A percentile compares a stretch with the other conserved stretches of the same genome.
These are phyloP conservation scores for Andrena trimmerana DNA, from an alignment of 2,888 invertebrate genomes.

Conservation along the genomic window DNA sequence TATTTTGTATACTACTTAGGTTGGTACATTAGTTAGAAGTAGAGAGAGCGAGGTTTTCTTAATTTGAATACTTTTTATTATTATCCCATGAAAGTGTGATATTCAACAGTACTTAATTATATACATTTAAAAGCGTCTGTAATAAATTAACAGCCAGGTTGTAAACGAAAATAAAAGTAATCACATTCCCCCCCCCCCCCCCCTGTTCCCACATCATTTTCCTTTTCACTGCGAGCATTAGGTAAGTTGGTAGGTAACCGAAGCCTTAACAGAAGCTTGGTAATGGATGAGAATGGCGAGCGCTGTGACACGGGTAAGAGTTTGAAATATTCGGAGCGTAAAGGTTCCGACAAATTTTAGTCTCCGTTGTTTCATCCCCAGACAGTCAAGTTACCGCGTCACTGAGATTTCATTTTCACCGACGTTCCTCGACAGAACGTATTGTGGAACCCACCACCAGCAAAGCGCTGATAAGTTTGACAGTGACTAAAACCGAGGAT, in stretches of 20 bases:
- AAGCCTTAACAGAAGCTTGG: slow-evolving; percentile 44
- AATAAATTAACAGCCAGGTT: too few relatives aligned
- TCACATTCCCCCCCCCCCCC: not conserved
- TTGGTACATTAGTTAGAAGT: too few relatives aligned
- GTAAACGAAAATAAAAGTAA: not conserved
- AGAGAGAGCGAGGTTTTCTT: too few relatives aligned
- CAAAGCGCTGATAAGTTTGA: not conserved
- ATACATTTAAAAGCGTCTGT: too few relatives aligned
- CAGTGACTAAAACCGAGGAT: not conserved
- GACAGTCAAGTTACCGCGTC: slow-evolving; percentile 29
- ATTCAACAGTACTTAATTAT: too few relatives aligned
- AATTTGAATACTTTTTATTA: too few relatives aligned
- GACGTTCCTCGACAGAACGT: not conserved
- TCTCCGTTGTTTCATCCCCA: slow-evolving; percentile 27
- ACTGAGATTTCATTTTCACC: slow-evolving; percentile 48
- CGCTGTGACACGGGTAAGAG: slow-evolving; percentile 55
- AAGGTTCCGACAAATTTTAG: slow-evolving; percentile 68
- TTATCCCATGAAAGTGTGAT: too few relatives aligned
- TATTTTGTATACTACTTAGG: too few relatives aligned
- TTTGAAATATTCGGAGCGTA: slow-evolving; percentile 71
- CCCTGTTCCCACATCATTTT: not conserved
- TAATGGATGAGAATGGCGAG: slow-evolving; percentile 64
- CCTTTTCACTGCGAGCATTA: slow-evolving; percentile 22
- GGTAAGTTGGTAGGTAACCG: slow-evolving; percentile 23
- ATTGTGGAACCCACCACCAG: not conserved